Percentiles rank a stretch among this genome's conserved stretches.
phyloP scores from a whole-genome alignment of 1,140 invertebrate genomes.

The Cherax destructor region DNA sequence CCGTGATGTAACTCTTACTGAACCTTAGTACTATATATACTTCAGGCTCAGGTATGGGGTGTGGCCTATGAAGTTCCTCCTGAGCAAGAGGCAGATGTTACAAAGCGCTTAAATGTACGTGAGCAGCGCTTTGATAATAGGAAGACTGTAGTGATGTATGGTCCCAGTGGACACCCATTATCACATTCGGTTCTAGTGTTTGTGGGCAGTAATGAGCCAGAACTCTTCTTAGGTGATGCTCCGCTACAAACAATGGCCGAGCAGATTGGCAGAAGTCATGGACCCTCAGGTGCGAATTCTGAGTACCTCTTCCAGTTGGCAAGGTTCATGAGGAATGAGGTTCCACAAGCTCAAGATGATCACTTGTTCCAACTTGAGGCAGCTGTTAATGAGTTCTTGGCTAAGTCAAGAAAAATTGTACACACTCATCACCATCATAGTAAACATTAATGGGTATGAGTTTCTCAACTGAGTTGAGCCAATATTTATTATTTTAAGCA shows the following conservation, averaged over 20 bases:
- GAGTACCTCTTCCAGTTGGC: constrained; percentile 93
- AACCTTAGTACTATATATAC: constrained; percentile 8
- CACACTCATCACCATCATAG: background rate
- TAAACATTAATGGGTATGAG: background rate
- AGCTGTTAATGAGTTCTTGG: constrained; percentile 34
- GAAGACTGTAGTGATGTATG: constrained; percentile 32
- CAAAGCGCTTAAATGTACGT: constrained; percentile 64
- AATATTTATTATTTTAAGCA: background rate
- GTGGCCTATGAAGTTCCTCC: constrained; percentile 72
- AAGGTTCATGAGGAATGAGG: constrained; percentile 80
- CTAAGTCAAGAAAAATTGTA: background rate
- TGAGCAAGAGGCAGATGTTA: constrained; percentile 33
- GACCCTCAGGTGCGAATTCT: constrained; percentile 90
- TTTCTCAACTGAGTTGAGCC: background rate
- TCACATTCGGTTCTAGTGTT: constrained; percentile 79
- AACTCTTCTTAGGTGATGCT: constrained; percentile 85
- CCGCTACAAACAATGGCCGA: constrained; percentile 85
- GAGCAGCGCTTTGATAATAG: constrained; percentile 72
- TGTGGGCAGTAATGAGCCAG: constrained; percentile 86
- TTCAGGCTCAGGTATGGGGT: constrained; percentile 72
- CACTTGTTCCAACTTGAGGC: constrained; percentile 64
- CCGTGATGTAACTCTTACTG: background rate
- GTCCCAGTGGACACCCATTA: constrained; percentile 7
- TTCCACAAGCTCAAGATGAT: constrained; percentile 56
- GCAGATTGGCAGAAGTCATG: constrained; percentile 84